These are phyloP conservation scores for Blastomussa wellsi DNA, from an alignment of 92 coral and sea anemone species.

Conservation along the genomic window DNA sequence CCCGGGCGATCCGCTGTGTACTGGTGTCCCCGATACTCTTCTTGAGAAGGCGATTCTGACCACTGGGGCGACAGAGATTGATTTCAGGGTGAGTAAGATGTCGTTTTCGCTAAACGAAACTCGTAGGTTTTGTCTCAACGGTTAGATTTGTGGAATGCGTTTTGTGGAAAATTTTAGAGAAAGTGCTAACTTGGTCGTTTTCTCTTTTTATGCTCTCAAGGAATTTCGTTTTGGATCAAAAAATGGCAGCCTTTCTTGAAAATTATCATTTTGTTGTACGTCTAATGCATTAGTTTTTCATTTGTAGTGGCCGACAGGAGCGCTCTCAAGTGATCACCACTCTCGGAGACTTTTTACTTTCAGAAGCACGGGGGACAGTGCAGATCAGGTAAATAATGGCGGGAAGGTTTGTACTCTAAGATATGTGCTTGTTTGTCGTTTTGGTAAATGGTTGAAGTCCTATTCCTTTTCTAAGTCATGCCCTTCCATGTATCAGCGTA, in stretches of 20 bases:
- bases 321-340: constrained; percentile 64
- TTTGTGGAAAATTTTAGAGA: background rate
- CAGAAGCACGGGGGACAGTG: constrained; percentile 69
- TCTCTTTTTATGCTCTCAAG: background rate
- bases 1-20: constrained; percentile 78
- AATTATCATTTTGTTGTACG: background rate
- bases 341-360: constrained; percentile 73
- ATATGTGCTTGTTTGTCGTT: background rate
- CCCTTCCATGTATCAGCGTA: background rate
- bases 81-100: constrained; percentile 67
- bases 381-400: constrained; percentile 65
- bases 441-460: background rate
- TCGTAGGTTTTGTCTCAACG: background rate
- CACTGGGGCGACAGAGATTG: constrained; percentile 83
- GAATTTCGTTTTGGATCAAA: background rate
- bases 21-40: constrained; percentile 87
- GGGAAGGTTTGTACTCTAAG: background rate
- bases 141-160: background rate
- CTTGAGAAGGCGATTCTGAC: constrained; percentile 83
- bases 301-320: constrained; percentile 74
- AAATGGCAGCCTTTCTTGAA: background rate
- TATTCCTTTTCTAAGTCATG: background rate
- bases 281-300: background rate
- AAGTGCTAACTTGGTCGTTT: background rate
- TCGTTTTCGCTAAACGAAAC: background rate